Percentiles rank a stretch among this genome's conserved stretches.
Conservation (phyloP, 1,140 invertebrate species). For the Laupala kohalensis region DNA sequence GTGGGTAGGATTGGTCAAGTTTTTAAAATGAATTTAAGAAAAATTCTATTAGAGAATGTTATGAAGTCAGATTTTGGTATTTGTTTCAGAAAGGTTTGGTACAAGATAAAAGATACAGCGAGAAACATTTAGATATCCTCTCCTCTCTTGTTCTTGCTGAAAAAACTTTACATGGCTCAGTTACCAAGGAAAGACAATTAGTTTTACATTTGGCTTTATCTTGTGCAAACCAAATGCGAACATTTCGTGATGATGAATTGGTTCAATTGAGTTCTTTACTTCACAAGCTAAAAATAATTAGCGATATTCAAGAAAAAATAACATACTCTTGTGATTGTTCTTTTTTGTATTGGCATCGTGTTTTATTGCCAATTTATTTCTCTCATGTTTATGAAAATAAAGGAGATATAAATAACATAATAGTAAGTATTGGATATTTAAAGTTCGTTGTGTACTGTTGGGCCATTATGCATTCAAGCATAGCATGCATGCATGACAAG, state of each 20-base stretch:
- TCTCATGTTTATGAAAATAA: constrained; percentile 49
- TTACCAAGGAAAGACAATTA: constrained; percentile 47
- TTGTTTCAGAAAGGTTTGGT: constrained; percentile 30
- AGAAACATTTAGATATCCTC: constrained; percentile 48
- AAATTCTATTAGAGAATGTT: background rate
- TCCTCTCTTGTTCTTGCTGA: constrained; percentile 60
- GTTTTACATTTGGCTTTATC: constrained; percentile 52
- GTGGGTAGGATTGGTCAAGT: constrained; percentile 24
- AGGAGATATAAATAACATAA: constrained; percentile 42
- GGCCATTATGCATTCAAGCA: too few species aligned
- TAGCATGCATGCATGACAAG: too few species aligned
- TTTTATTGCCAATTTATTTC: constrained; percentile 63
- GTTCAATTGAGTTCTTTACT: constrained; percentile 38
- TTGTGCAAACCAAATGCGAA: constrained; percentile 41
- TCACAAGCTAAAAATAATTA: constrained; percentile 46
- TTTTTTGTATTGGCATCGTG: constrained; percentile 71
- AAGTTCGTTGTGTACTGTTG: too few species aligned
- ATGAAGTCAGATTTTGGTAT: background rate
- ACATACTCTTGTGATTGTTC: constrained; percentile 52
- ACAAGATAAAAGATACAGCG: constrained; percentile 44
- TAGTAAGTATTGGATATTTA: constrained; percentile 31
- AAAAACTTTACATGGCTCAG: constrained; percentile 52
- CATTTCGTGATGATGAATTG: constrained; percentile 37
- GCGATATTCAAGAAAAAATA: constrained; percentile 43
- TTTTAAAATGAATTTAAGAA: constrained; percentile 21